Conservation (phyloP, 2,888 invertebrate species). For the Carcina quercana region DNA sequence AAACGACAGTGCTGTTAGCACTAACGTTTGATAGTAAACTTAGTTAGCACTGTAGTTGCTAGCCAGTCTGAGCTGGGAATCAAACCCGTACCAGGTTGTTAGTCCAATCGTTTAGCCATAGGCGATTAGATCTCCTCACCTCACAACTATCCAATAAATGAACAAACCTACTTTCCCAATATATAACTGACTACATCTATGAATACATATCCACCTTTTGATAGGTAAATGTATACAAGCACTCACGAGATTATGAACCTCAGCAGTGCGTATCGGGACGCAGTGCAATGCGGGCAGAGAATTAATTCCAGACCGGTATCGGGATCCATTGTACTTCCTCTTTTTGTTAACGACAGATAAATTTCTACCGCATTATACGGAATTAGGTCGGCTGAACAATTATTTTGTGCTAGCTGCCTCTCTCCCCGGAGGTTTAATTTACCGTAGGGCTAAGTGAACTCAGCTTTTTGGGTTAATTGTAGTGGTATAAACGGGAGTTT, state of each 20-base stretch:
- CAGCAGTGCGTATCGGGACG: constrained; percentile 15
- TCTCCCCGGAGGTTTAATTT: constrained; percentile 1
- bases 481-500: too few relatives aligned
- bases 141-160: not conserved
- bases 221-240: too few relatives aligned
- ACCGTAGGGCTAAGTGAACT: not conserved
- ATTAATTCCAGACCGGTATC: constrained; percentile 41
- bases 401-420: not conserved
- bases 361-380: constrained; percentile 39
- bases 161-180: not conserved
- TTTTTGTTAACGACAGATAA: constrained; percentile 51
- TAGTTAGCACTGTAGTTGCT: too few relatives aligned
- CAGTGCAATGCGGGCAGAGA: constrained; percentile 40
- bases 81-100: too few relatives aligned
- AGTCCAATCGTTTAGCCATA: too few relatives aligned
- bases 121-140: too few relatives aligned
- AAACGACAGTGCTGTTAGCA: too few relatives aligned
- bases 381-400: constrained; percentile 25
- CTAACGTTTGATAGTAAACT: too few relatives aligned
- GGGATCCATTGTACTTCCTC: constrained; percentile 36
- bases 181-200: not conserved
- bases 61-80: too few relatives aligned
- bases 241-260: too few relatives aligned
- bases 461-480: constrained; percentile 1
- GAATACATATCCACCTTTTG: too few relatives aligned